Base-by-base conservation (phyloP, 1,140 invertebrate genomes). In the Drosophila parvula region DNA sequence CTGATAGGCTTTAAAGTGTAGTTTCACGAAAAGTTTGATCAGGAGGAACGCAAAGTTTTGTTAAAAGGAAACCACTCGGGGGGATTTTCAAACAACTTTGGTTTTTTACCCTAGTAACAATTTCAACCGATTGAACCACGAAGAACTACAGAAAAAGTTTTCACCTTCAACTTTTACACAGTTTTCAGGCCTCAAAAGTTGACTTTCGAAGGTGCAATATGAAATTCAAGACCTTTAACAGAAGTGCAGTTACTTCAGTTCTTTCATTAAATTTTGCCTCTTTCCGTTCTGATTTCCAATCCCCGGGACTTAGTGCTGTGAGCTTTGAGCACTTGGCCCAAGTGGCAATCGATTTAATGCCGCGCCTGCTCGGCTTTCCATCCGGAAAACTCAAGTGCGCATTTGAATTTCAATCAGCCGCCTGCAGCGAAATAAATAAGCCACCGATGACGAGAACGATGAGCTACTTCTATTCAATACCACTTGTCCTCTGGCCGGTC, bases 331-430 rank as follows among this genome's bases (percentile, higher is more conserved):
- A 55, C 55, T 79, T 38, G 57, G 58, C n/a, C 59, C 58, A 61
- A 67, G 73, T 51, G 58, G 47, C 60, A 62, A 70, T 78, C 67
- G 40, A 69, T 62, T 86, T 86, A 76, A 76, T 81, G 53, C 82
- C 67, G 63, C 67, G 57, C 59, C 70, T 67, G 75, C 50, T 36
- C 43, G 18, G 68, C 44, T 58, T 70, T 48, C 44, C 74, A 77
- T 58, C 68, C 58, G 57, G 60, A 58, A 70, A 60, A 45, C 74
- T 81, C 55, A 62, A 81, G 75, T 68, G 76, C 71, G 65, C 71
- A 82, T 88, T 86, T 82, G 82, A 86, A 86, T 86, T 79, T 88
- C 79, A 86, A 86, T 88, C 83, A 86, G 76, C 48, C 40, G 14
- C 57, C 70, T 71, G 68, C 44, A 71, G 78, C 75, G 74, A 82